These are phyloP conservation scores for Willisornis vidua DNA, from an alignment of 2,113 vertebrate species.

Conservation along the genomic window DNA sequence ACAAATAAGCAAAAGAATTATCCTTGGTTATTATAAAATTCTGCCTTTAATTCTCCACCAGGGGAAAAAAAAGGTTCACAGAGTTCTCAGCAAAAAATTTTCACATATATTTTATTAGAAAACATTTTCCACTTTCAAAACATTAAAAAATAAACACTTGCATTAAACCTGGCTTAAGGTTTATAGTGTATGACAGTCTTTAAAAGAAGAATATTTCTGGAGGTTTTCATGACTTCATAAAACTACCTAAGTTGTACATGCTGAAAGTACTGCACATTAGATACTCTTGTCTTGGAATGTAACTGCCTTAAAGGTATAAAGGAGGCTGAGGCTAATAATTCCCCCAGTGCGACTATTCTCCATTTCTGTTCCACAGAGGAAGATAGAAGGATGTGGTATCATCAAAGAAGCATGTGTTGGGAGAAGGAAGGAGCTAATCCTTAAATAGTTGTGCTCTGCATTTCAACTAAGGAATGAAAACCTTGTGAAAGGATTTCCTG, in stretches of 20 bases:
- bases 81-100: background rate
- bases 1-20: background rate
- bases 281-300: conserved; percentile 76
- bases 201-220: conserved; percentile 67
- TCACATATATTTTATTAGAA: conserved; percentile 10
- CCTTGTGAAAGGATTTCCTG: conserved; percentile 28
- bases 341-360: conserved; percentile 64
- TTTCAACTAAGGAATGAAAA: conserved; percentile 68
- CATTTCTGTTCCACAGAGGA: conserved; percentile 69
- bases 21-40: background rate
- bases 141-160: conserved; percentile 23
- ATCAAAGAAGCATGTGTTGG: conserved; percentile 71
- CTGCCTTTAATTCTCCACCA: background rate
- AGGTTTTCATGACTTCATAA: conserved; percentile 67
- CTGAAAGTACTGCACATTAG: conserved; percentile 69
- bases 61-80: background rate
- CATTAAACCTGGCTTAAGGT: conserved; percentile 41
- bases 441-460: conserved; percentile 64
- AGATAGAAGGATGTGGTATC: conserved; percentile 70
- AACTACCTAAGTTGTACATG: conserved; percentile 64
- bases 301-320: conserved; percentile 77
- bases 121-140: conserved; percentile 50
- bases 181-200: conserved; percentile 66
- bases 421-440: conserved; percentile 66
- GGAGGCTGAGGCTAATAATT: conserved; percentile 72